Evolutionary conservation across 2,113 vertebrate species (phyloP), one percentile per base, ranked within the genome.

Genomic region (Reinhardtius hippoglossoides): DNA sequence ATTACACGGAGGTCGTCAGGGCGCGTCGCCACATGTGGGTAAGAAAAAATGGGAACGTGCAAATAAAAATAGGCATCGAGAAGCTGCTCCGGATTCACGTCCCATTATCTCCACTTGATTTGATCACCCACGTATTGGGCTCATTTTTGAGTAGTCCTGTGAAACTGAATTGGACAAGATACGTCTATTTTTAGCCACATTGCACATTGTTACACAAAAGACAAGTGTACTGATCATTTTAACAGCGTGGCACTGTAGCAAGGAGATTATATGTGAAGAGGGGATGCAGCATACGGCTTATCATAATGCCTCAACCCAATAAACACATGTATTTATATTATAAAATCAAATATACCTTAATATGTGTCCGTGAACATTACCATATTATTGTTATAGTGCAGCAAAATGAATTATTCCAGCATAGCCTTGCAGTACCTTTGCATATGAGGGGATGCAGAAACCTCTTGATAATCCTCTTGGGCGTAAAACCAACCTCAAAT

Each of bases 61-160:
- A 31, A 61, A 81, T 78, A 78, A 83, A 90, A 84, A 83, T 71
- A 77, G 46, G 15, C 64, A 55, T 46, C 2, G 24, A 86, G 27
- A 64, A 40, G 64, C 68, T 79, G 66, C 70, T 76, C 71, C 35
- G 74, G 75, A 82, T 60, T 77, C 71, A 85, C n/a, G 8, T 77
- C 63, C 48, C 61, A 67, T 82, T 60, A 69, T 87, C 59, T 66
- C 63, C 68, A 46, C 65, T 86, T 60, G 60, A 84, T 87, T 74
- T 56, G 66, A 87, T 84, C 63, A 80, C 74, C 66, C 65, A 69
- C 37, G 2, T 66, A 77, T 60, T 73, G 21, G 63, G 62, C 57
- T 67, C 31, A 63, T 76, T 85, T 71, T 80, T 60, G 48, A 83
- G 60, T 67, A 70, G 64, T 69, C 40, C 50, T 62, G 24, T 76